Base-by-base conservation (phyloP, 2,797 vertebrate genomes). In the Sebastolobus altivelis region DNA sequence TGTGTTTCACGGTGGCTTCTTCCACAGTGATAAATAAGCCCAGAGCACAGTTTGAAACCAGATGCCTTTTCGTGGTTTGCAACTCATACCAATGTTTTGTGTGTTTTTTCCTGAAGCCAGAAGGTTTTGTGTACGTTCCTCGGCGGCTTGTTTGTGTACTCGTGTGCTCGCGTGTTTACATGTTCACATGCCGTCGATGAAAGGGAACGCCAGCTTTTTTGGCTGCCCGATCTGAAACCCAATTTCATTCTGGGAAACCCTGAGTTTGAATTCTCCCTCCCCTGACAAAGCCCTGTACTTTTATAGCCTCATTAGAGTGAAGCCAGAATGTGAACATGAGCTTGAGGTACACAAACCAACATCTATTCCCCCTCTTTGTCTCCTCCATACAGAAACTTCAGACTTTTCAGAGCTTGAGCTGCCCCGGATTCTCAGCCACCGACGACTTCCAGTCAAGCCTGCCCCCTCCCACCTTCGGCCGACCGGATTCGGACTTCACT, bases 401-500 rank as follows among this genome's bases (percentile, higher is more conserved):
- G 84, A 95, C 93, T 12, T 95, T 95, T 84, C 94, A 95, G 87
- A 95, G 95, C 83, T 87, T 96, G 87, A 95, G 94, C 81, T 95
- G 94, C 82, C 92, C 93, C 1, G 92, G 93, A 49, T 89, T 94
- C 80, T 92, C 91, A 1, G 82, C 89, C 25, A 56, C 69, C 0
- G 90, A 94, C 37, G 35, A 84, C 81, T 86, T 79, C 86, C 90
- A 83, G 8, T 87, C 92, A 70, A 83, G 38, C 83, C 72, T 85
- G 14, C 62, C 68, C 29, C 69, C 60, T 2, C 85, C 89, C 33
- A 83, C 79, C n/a, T 67, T 72, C 81, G 27, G 65, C 84, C 93
- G 88, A 35, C 82, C 68, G 0, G 88, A 89, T 58, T 86, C 79
- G 6, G 90, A 87, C 79, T 94, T 93, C 88, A 65, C 80, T 4